Evolutionary conservation across 2,797 vertebrate species (phyloP).

Genomic region (Mionectes olivaceus): DNA sequence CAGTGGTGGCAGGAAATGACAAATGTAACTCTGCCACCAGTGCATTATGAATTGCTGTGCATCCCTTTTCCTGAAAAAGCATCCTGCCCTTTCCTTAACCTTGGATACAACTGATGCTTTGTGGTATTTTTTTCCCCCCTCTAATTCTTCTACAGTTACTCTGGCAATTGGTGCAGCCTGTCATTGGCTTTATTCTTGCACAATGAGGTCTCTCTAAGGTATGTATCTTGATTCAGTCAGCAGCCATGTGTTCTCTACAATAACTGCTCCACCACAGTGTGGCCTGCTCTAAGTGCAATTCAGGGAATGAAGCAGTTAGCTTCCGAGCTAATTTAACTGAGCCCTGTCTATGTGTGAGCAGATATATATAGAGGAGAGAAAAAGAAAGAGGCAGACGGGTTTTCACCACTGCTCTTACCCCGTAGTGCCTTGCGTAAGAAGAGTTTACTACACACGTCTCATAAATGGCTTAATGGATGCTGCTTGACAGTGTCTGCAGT

Average conservation of each 20-base stretch:
- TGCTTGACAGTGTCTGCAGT: background rate
- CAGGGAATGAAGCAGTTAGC: conserved; percentile 53
- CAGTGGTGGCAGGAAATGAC: conserved; percentile 38
- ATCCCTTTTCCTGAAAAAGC: conserved; percentile 37
- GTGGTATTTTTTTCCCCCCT: background rate
- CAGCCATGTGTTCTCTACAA: conserved; percentile 30
- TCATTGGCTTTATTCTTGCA: conserved; percentile 16
- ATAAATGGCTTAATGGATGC: conserved; percentile 24
- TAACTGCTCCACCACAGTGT: background rate
- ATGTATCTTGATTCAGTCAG: conserved; percentile 22
- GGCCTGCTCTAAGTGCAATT: conserved; percentile 28
- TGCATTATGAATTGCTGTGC: conserved; percentile 5
- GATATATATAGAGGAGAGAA: conserved; percentile 26
- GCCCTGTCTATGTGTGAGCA: conserved; percentile 30
- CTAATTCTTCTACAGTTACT: background rate
- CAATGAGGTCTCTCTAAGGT: conserved; percentile 27
- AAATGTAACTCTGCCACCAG: conserved; percentile 11
- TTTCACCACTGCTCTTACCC: conserved; percentile 4
- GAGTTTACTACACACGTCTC: conserved; percentile 36
- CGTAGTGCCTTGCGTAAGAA: conserved; percentile 34
- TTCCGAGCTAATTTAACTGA: conserved; percentile 20
- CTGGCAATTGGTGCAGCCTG: background rate
- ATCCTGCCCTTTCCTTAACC: conserved; percentile 61
- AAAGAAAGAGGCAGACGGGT: conserved; percentile 33
- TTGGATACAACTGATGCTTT: conserved; percentile 21